These are phyloP conservation scores for Apodemus speciosus DNA, from an alignment of 2,113 vertebrate species.

Conservation along the genomic window DNA sequence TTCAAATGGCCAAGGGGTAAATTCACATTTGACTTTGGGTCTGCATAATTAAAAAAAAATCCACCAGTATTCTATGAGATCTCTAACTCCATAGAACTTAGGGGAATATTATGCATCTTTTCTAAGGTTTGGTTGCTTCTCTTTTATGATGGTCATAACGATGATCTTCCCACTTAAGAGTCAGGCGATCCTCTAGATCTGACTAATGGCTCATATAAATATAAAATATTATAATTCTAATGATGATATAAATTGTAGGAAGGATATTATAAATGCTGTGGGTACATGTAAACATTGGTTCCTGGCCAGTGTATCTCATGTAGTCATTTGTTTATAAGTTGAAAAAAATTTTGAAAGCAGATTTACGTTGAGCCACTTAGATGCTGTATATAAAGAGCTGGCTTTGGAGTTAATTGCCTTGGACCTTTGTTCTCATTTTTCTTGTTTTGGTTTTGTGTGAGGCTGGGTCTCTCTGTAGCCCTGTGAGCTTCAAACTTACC, in stretches of 20 bases:
- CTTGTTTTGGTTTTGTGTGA: not conserved
- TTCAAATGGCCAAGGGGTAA: not conserved
- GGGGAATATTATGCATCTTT: not conserved
- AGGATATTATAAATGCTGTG: not conserved
- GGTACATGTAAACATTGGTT: not conserved
- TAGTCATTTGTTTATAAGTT: conserved; percentile 37
- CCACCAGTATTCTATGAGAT: not conserved
- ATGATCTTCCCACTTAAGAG: not conserved
- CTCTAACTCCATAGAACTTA: not conserved
- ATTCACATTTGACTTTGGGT: conserved; percentile 13
- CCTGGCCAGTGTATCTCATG: not conserved
- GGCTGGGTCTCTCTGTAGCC: not conserved
- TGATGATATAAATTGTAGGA: not conserved
- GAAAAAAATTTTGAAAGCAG: not conserved
- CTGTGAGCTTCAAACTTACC: not conserved
- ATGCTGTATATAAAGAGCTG: not conserved
- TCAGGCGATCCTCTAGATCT: not conserved
- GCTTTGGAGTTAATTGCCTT: not conserved
- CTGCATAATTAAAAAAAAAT: not conserved
- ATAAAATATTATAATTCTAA: conserved; percentile 25
- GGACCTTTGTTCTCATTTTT: not conserved
- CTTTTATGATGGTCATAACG: not conserved
- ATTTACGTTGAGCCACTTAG: conserved; percentile 23
- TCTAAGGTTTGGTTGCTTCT: not conserved
- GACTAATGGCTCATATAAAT: not conserved